Evolutionary conservation across 2,797 vertebrate genomes (phyloP), one percentile per base, ranked within the genome.

Genomic region (Cyclura pinguis): DNA sequence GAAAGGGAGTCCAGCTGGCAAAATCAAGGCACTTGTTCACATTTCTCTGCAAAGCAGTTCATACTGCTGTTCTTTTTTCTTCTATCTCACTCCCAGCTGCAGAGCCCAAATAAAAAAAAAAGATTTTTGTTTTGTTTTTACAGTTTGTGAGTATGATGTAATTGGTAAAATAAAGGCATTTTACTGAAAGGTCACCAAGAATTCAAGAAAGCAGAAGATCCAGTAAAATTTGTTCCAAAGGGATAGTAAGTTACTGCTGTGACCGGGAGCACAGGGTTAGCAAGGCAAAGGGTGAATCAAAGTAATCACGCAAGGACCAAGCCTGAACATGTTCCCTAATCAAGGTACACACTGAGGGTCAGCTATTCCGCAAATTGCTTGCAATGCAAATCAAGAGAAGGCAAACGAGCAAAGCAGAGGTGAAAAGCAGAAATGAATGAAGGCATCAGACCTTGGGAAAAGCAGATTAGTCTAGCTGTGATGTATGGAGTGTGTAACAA

Each of bases 121-220:
- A 42, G 42, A 42, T 42, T 88, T 80, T 81, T 22, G 0, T 5
- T 18, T 24, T 72, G 1, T 90, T 95, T 96, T 83, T 94, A 87
- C 57, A 74, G 9, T 52, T 80, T 32, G 91, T 85, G 38, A 67
- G 29, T 9, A 59, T 47, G 32, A 69, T 4, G 47, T 1, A n/a
- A 38, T 9, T 84, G 22, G 84, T 81, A 88, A 87, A 92, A n/a
- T 35, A 52, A 64, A 90, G 69, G 14, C 78, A 50, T 78, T 38
- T 0, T 7, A 42, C 57, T 59, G 88, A 86, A 64, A 84, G 4
- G 2, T 85, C 16, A 57, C 4, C 74, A 2, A 0, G 76, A 50
- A 77, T 8, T 84, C 0, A 81, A 91, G 73, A 62, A 76, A 89
- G 50, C 7, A 90, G 62, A 69, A 20, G 50, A 89, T 85, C 88